Base-by-base conservation (phyloP, 1,140 invertebrate genomes). In the Polypedilum vanderplanki region DNA sequence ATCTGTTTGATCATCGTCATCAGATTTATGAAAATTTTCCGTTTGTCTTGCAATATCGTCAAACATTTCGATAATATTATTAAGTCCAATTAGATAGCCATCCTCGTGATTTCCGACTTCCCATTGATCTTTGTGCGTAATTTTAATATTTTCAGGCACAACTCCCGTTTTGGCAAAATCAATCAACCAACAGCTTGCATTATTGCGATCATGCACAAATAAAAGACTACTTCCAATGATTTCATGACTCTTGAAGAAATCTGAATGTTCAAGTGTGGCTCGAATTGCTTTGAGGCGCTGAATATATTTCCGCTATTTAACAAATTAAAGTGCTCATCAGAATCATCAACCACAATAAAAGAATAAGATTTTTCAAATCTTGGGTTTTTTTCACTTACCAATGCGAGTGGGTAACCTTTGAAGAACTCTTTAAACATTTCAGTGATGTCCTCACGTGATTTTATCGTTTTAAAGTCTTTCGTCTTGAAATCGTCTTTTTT, bases 41-140 rank as follows among this genome's bases (percentile, higher is more conserved):
- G 46, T 57, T 78, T 85, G 83, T 74, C 82, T 79, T 33, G 84
- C 79, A 76, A 90, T 83, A 17, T 87, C 85, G 76, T 87, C 85
- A 79, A 95, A 93, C 76, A 97, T 92, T 75, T 93, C 89, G 76
- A 98, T 96, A 73, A 99, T 85, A 86, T 98, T 98, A 80, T 97
- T 92, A 10, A 99, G 86, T 57, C 97, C 97, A 77, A 94, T 92
- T 74, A 98, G 86, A 83, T 98, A 99, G 40, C 97, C 97, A 81
- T 99, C 97, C 85, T 99, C 97, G 80, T 98, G 96, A 83, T 98
- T 98, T n/a, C 96, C 97, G 41, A 97, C 93, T 77, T 91, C 89
- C 97, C 97, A 99, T 64, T 89, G 87, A 8, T 88, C 87, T 75
- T 89, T 88, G 81, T 99, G 97, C 76, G 89, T 88, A 75, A 98